Base-by-base conservation (phyloP, 2,888 invertebrate species). In the Leptinotarsa rubiginosa region DNA sequence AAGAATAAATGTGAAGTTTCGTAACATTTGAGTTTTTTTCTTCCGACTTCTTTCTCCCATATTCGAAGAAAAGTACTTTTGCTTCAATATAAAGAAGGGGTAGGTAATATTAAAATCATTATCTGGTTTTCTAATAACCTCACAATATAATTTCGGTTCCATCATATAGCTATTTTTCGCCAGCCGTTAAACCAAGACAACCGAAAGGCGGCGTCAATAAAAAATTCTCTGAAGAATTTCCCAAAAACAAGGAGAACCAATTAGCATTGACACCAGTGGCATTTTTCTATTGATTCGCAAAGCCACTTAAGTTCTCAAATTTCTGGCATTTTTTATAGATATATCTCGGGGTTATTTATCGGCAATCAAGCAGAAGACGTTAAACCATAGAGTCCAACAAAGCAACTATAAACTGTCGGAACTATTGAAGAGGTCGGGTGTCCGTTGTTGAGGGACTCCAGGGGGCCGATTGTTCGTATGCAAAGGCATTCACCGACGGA, bases 391-490 rank as follows among this genome's bases (percentile, higher is more conserved):
- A 72, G 75, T 79, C 77, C 79, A 81, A 81, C 81, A 81, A 81
- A 82, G 82, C 77, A 78, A 77, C 81, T 81, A 81, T 82, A 81
- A 83, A 83, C 78, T 77, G 81, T 82, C 82, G 83, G 70, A 81
- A 81, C 83, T 80, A 81, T 82, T 82, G 79, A 83, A 82, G 78
- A 78, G 78, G 82, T 81, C 80, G 79, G 78, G 76, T 78, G 72
- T 79, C 75, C 76, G 76, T 82, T 81, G 83, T 83, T 81, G 82
- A 82, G 80, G 81, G 81, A 80, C 83, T 77, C 80, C 81, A 78
- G 84, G 84, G 83, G 82, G 81, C 81, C 83, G 80, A 84, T 83
- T 83, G 83, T 84, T 83, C 79, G 82, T 84, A 84, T 83, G 84
- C 84, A 84, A 83, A 85, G 84, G 81, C 82, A 83, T 81, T 78